phyloP scores from a whole-genome alignment of 2,797 vertebrate genomes.

The Aulostomus chinensis region DNA sequence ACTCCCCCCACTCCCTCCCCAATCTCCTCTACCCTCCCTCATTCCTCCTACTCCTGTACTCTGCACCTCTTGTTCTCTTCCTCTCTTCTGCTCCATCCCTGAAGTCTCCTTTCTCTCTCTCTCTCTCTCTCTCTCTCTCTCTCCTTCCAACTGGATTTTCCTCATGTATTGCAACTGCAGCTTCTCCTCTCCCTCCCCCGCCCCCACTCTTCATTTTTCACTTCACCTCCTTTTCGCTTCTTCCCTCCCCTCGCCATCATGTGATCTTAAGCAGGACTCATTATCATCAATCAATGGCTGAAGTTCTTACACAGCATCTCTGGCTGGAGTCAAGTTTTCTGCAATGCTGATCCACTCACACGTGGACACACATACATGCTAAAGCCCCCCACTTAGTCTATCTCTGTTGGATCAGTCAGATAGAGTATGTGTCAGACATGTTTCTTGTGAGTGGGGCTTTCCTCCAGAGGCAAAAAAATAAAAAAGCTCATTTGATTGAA shows the following conservation, averaged over 20 bases:
- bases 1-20: slow-evolving; percentile 10
- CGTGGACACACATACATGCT: slow-evolving; percentile 13
- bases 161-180: slow-evolving; percentile 1
- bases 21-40: slow-evolving; percentile 22
- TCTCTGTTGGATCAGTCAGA: slow-evolving; percentile 51
- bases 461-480: slow-evolving; percentile 41
- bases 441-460: slow-evolving; percentile 46
- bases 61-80: slow-evolving; percentile 17
- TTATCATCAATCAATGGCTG: slow-evolving; percentile 67
- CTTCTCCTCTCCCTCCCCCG: slow-evolving; percentile 9
- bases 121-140: too few species aligned
- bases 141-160: slow-evolving; percentile 7
- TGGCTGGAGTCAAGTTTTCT: slow-evolving; percentile 39
- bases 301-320: slow-evolving; percentile 55
- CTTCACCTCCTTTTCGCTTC: not conserved
- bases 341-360: slow-evolving; percentile 33
- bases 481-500: slow-evolving; percentile 62
- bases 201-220: slow-evolving; percentile 9
- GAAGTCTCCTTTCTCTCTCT: not conserved
- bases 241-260: slow-evolving; percentile 26
- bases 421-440: slow-evolving; percentile 44
- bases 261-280: slow-evolving; percentile 52
- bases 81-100: slow-evolving; percentile 19
- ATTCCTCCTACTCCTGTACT: slow-evolving; percentile 12
- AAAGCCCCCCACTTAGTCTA: slow-evolving; percentile 5